phyloP scores from a whole-genome alignment of 2,888 invertebrate species.

The Anodontia alba region DNA sequence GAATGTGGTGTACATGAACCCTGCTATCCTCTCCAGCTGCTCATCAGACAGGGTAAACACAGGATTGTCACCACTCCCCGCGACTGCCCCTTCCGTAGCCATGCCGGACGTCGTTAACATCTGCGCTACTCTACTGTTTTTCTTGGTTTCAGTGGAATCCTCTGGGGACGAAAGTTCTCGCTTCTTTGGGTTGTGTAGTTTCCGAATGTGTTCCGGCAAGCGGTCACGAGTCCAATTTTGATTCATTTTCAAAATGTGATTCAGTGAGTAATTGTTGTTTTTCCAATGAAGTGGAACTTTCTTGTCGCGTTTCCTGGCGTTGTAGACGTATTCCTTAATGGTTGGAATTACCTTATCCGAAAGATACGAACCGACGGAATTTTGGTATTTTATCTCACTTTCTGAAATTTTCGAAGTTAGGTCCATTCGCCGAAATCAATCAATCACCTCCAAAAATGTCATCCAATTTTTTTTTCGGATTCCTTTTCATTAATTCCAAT shows the following conservation, averaged over 20 bases:
- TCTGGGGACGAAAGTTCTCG: too few relatives aligned
- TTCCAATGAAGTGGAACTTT: slow-evolving; percentile 28
- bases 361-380: slow-evolving; percentile 15
- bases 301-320: background rate
- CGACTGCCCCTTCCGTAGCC: too few relatives aligned
- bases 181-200: slow-evolving; percentile 9
- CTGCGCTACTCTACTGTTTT: too few relatives aligned
- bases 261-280: slow-evolving; percentile 41
- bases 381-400: slow-evolving; percentile 15
- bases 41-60: too few relatives aligned
- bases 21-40: too few relatives aligned
- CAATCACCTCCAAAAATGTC: slow-evolving; percentile 16
- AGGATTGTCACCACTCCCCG: too few relatives aligned
- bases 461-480: slow-evolving; percentile 10
- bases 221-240: slow-evolving; percentile 29
- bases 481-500: background rate
- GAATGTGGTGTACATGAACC: background rate
- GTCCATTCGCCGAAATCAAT: background rate
- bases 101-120: too few relatives aligned
- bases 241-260: slow-evolving; percentile 27
- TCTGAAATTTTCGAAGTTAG: slow-evolving; percentile 18
- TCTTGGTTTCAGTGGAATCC: too few relatives aligned
- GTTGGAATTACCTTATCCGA: slow-evolving; percentile 9
- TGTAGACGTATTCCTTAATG: slow-evolving; percentile 9
- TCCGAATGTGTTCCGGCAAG: slow-evolving; percentile 33